phyloP scores from a whole-genome alignment of 2,797 vertebrate species.

The Hoplostethus atlanticus region DNA sequence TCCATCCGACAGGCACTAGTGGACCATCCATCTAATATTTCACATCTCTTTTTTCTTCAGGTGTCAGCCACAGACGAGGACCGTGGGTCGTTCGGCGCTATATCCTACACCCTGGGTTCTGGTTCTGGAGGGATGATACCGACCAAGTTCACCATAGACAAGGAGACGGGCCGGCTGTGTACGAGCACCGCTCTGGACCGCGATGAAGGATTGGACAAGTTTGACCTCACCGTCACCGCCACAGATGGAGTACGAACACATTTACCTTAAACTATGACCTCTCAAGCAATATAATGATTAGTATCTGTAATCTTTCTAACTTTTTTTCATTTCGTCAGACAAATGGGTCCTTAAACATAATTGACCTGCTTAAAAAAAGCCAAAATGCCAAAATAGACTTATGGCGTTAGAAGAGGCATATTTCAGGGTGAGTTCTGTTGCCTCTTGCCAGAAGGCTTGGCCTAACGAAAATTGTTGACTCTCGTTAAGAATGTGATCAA shows the following conservation, averaged over 20 bases:
- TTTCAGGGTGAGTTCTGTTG: neutral
- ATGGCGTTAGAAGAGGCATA: neutral
- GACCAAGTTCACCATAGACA: constrained; percentile 88
- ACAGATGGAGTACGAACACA: constrained; percentile 91
- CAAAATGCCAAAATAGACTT: neutral
- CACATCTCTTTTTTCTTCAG: constrained; percentile 76
- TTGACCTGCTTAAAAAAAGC: neutral
- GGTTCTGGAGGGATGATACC: constrained; percentile 80
- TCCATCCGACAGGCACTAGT: constrained; percentile 31
- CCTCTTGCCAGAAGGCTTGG: constrained; percentile 26
- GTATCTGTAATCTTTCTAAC: neutral
- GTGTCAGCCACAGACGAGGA: constrained; percentile 94
- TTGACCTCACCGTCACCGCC: constrained; percentile 92
- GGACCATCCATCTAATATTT: constrained; percentile 34
- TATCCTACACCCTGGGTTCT: constrained; percentile 91
- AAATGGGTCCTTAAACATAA: neutral
- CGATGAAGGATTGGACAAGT: constrained; percentile 89
- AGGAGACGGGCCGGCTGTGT: constrained; percentile 92
- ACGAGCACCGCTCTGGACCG: constrained; percentile 89
- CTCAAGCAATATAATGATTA: neutral
- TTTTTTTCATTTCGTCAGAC: neutral
- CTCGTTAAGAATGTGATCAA: constrained; percentile 41
- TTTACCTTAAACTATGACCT: neutral
- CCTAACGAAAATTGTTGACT: constrained; percentile 6
- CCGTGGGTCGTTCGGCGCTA: constrained; percentile 89